A percentile compares a stretch with the other conserved stretches of the same genome.
Evolutionary conservation across 2,113 vertebrate species (phyloP).

Genomic region (Podilymbus podiceps): DNA sequence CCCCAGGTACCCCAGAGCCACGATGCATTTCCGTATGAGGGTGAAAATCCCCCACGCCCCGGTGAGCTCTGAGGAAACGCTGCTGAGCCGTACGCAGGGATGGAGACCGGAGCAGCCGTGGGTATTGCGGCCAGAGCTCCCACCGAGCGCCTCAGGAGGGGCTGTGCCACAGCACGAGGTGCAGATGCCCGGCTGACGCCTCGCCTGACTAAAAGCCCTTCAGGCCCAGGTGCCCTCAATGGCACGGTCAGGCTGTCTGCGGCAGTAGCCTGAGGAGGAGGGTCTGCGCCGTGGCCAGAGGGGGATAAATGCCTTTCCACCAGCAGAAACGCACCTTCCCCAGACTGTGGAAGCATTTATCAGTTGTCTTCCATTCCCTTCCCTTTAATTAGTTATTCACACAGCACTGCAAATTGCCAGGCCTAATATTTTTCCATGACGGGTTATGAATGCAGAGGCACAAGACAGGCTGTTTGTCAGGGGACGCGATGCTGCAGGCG

Average conservation of each 20-base stretch:
- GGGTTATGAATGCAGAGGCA: not conserved
- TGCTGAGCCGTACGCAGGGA: fast-evolving
- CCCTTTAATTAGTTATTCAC: not conserved
- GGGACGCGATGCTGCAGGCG: not conserved
- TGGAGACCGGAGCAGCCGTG: fast-evolving
- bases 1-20: not conserved
- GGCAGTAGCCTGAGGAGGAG: not conserved
- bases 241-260: fast-evolving
- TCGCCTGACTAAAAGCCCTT: not conserved
- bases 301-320: not conserved
- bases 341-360: not conserved
- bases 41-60: fast-evolving
- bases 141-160: not conserved
- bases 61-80: fast-evolving
- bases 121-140: not conserved
- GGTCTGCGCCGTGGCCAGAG: not conserved
- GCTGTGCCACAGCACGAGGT: fast-evolving
- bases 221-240: fast-evolving
- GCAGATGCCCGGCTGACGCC: not conserved
- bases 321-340: not conserved
- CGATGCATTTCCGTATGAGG: fast-evolving
- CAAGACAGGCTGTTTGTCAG: not conserved
- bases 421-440: fast-evolving
- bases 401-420: not conserved
- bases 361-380: not conserved